Conservation (phyloP, 2,888 invertebrate species). For the Sarcophaga rosellei region DNA sequence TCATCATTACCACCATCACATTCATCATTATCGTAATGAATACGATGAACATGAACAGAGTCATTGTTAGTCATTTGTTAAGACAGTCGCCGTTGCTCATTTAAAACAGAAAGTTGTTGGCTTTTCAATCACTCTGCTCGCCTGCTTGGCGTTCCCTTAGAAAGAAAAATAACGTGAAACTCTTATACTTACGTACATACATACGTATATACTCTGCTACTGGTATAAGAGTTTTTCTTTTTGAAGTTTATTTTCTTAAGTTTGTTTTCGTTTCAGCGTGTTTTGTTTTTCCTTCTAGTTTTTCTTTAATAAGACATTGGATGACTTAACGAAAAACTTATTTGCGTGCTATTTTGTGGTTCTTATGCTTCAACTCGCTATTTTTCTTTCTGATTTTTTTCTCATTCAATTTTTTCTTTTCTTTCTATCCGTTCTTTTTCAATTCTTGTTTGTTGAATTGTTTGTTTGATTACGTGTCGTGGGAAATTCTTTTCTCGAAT, state of each 20-base stretch:
- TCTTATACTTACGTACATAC: no score
- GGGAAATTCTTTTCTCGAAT: conserved; percentile 19
- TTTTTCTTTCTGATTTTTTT: no score
- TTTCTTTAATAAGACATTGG: conserved; percentile 53
- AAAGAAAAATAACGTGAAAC: not conserved
- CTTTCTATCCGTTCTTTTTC: no score
- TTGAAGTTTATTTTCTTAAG: no score
- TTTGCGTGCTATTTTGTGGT: conserved; percentile 15
- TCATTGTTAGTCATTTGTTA: conserved; percentile 33
- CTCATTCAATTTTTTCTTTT: no score
- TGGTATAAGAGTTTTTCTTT: no score
- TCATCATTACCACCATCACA: not conserved
- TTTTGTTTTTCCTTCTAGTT: no score
- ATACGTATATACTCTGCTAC: no score
- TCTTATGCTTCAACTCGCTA: not conserved
- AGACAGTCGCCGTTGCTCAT: conserved; percentile 22
- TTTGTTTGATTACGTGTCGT: conserved; percentile 66
- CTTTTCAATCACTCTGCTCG: conserved; percentile 20
- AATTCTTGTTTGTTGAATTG: conserved; percentile 23
- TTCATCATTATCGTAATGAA: conserved; percentile 1
- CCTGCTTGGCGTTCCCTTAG: not conserved
- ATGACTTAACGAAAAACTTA: conserved; percentile 63
- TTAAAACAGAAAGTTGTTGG: conserved; percentile 44
- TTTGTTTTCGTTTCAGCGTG: no score
- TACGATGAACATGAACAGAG: no score